phyloP scores from a whole-genome alignment of 2,888 invertebrate genomes.

The Limnephilus lunatus region DNA sequence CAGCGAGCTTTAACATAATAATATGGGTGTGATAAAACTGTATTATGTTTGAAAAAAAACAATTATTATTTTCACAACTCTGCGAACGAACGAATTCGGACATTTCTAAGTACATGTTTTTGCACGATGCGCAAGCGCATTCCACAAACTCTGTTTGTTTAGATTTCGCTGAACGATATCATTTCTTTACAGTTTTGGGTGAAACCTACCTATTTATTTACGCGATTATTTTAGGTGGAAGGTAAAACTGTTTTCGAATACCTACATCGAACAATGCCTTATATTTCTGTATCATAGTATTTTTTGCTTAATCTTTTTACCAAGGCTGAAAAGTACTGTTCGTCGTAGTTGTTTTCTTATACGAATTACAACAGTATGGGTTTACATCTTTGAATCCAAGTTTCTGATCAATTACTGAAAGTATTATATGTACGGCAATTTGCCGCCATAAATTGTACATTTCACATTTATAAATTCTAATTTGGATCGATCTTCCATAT shows the following conservation, averaged over 20 bases:
- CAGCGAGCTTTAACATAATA: not conserved
- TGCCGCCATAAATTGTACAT: conserved; percentile 23
- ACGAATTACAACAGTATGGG: not conserved
- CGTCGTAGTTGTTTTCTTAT: not conserved
- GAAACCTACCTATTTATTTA: not conserved
- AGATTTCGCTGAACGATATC: not conserved
- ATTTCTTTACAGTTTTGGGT: not conserved
- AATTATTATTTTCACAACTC: conserved; percentile 2
- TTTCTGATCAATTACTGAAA: conserved; percentile 8
- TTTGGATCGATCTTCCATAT: conserved; percentile 20
- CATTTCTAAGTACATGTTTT: not conserved
- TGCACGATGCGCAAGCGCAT: not conserved
- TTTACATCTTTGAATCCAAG: not conserved
- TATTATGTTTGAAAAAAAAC: not conserved
- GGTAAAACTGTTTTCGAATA: not conserved
- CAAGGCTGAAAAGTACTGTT: not conserved
- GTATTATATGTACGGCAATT: not conserved
- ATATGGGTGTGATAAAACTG: not conserved
- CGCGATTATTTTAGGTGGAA: not conserved
- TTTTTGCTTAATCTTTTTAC: not conserved
- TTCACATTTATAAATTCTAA: conserved; percentile 41
- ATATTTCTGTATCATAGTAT: not conserved
- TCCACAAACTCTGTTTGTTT: not conserved
- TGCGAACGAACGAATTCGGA: not conserved
- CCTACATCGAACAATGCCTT: not conserved